Evolutionary conservation across 2,113 vertebrate genomes (phyloP).

Genomic region (Chionodraco myersi): DNA sequence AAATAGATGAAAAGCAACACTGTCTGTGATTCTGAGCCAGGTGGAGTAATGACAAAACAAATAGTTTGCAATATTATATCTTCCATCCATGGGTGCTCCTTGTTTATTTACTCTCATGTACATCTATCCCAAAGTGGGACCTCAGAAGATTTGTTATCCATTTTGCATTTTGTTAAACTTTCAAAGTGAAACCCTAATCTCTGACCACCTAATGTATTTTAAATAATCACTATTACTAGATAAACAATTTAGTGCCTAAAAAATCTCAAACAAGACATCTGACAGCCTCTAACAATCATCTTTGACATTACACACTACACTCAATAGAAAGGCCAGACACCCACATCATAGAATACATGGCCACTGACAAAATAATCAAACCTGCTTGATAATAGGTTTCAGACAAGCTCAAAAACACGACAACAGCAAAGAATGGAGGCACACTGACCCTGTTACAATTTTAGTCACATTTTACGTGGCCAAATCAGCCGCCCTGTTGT

Average conservation of each 20-base stretch:
- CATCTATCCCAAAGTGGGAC: background rate
- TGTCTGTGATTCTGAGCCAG: background rate
- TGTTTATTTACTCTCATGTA: background rate
- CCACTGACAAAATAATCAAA: background rate
- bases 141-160: background rate
- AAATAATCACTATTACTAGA: background rate
- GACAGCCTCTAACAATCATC: background rate
- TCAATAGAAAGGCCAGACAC: background rate
- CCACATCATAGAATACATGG: background rate
- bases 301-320: background rate
- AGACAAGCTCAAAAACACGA: background rate
- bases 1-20: constrained; percentile 19
- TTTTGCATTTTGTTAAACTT: background rate
- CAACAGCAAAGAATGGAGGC: background rate
- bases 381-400: background rate
- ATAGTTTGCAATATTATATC: background rate
- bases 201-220: background rate
- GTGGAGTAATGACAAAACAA: constrained; percentile 3
- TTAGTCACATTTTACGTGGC: background rate
- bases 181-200: background rate
- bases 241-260: background rate
- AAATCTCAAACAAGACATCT: background rate
- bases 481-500: background rate
- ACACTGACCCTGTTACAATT: background rate
- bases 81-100: background rate